These are phyloP conservation scores for Epirrhoe tristata DNA, from an alignment of 2,888 invertebrate genomes.

Conservation along the genomic window DNA sequence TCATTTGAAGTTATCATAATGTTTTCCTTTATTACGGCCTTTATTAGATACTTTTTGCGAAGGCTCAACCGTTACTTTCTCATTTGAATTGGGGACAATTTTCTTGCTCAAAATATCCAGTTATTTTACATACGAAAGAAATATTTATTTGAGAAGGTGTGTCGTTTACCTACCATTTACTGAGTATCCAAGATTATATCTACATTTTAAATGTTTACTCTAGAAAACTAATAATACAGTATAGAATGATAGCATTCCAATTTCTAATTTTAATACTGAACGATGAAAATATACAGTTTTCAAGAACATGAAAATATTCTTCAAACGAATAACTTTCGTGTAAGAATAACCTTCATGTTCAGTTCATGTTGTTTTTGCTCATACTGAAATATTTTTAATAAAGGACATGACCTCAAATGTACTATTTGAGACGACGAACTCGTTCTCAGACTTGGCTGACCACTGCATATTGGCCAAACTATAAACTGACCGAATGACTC, in stretches of 20 bases:
- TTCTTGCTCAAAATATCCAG: slow-evolving; percentile 26
- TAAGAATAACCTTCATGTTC: not conserved
- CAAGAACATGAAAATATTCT: not conserved
- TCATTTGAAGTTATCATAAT: slow-evolving; percentile 57
- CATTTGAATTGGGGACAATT: slow-evolving; percentile 46
- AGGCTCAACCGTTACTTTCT: slow-evolving; percentile 46
- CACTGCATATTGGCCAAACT: slow-evolving; percentile 35
- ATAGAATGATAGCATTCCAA: not conserved
- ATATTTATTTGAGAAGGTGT: slow-evolving; percentile 4
- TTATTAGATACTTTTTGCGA: slow-evolving; percentile 53
- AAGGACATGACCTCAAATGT: slow-evolving; percentile 29
- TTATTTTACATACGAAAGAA: slow-evolving; percentile 18
- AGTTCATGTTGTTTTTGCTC: not conserved
- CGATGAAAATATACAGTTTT: not conserved
- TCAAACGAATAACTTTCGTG: not conserved
- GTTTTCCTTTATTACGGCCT: slow-evolving; percentile 58
- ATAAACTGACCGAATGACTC: slow-evolving; percentile 39
- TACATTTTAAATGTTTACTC: too few species aligned
- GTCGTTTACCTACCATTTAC: not conserved
- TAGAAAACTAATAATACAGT: not conserved
- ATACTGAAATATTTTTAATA: slow-evolving; percentile 9
- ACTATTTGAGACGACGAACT: slow-evolving; percentile 23
- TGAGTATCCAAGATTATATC: not conserved
- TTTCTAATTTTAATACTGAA: not conserved
- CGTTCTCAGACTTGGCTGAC: slow-evolving; percentile 39